Base-by-base conservation (phyloP, 1,140 invertebrate species). In the Dolichoris vasculosae region DNA sequence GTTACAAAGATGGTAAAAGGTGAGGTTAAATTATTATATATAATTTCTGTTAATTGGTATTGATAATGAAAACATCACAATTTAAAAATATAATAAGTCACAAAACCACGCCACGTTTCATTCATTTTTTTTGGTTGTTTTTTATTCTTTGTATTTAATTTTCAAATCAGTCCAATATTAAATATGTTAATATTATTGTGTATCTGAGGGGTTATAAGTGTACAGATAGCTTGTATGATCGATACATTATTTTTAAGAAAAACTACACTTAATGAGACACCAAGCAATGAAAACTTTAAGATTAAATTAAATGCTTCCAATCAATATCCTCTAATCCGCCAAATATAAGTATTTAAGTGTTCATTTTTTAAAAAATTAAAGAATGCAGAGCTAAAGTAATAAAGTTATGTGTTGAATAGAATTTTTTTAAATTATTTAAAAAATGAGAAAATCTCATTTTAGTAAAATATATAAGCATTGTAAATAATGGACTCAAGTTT, bases 111-210 rank as follows among this genome's bases (percentile, higher is more conserved):
- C 32, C 35, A 78, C 69, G 30, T 86, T 82, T 84, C 40, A 67
- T 7, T 51, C 2, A 15, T 51, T 59, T 59, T 85, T 55, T 55
- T 80, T 69, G 40, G 17, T 59, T 73, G 46, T 64, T 80, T 81
- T 83, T 80, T 69, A 67, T 75, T 69, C n/a, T 89, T 67, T 55
- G 43, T 81, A 77, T 23, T 77, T 85, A n/a, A 85, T 77, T 82
- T 82, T 86, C 83, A 83, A 88, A 63, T 87, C 88, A 87, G 90
- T 91, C 89, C 90, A 90, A 91, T 90, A 91, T 92, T 92, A 89
- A 92, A 91, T 91, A 91, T 92, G 89, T 92, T 91, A 86, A 91
- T 91, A 91, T 90, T 91, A 92, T 91, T 92, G 87, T 91, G 89
- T 92, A 91, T 92, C 84, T 91, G 90, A 91, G 92, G 90, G 89